phyloP scores from a whole-genome alignment of 2,797 vertebrate species.

The Momotus momota region DNA sequence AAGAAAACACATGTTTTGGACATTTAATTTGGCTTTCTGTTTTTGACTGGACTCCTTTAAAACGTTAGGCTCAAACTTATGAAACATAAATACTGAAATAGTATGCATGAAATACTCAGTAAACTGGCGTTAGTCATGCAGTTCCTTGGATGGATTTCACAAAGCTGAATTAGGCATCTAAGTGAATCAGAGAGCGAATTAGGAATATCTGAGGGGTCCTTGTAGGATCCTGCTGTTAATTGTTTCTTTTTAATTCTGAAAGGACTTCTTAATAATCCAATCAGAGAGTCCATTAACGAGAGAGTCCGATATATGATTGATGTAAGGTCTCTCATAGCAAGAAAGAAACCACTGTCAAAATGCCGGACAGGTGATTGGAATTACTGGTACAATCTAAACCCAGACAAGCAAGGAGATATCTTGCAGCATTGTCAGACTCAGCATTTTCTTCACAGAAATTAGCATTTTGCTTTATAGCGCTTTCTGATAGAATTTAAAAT shows the following conservation, averaged over 20 bases:
- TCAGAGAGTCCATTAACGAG: background rate
- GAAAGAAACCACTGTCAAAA: background rate
- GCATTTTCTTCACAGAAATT: background rate
- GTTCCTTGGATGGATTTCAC: background rate
- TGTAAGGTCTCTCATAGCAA: background rate
- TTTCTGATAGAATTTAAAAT: background rate
- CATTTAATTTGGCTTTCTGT: background rate
- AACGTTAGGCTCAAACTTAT: background rate
- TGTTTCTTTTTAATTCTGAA: background rate
- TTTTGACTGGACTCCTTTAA: background rate
- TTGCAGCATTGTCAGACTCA: background rate
- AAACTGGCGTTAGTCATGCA: background rate
- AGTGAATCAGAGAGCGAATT: background rate
- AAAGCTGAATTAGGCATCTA: background rate
- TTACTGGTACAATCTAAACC: background rate
- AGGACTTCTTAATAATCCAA: background rate
- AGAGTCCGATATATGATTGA: background rate
- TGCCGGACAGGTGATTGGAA: background rate
- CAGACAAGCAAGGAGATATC: background rate
- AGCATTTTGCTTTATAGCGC: background rate
- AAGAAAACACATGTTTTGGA: background rate
- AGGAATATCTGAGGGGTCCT: background rate
- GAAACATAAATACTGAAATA: background rate
- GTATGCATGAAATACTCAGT: background rate
- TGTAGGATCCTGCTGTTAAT: background rate